Evolutionary conservation across 2,113 vertebrate genomes (phyloP), one percentile per base, ranked within the genome.

Genomic region (Albula goreensis): DNA sequence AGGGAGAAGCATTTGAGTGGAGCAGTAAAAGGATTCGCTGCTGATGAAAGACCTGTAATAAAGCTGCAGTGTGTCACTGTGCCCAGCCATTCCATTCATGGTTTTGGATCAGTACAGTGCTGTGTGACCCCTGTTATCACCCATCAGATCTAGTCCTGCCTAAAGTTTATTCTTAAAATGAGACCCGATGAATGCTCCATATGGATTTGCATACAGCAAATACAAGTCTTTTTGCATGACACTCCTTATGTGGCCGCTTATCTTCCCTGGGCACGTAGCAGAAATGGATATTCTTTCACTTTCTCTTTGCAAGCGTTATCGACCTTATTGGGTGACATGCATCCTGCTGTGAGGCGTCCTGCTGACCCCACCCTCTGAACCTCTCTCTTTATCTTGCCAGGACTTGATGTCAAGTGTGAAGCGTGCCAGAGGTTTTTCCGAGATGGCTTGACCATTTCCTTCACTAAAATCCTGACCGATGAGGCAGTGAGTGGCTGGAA

Each of bases 401-500:
- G 98, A 92, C 97, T 99, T 92, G 98, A 99, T 96, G 97, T 99
- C 91, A 99, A 99, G 96, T 99, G 98, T 92, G 98, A 99, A 96
- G 97, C 98, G 49, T 99, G 98, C 95, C 98, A 99, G 94, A 96
- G 98, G 95, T 99, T 99, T 96, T 99, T 99, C 93, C 95, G 98
- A 92, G 98, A 99, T 95, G 98, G 98, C 88, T 92, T 99, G 91
- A 99, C 98, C 92, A 98, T 99, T 95, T 99, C 98, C 86, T 99
- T 99, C 93, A 99, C 98, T 90, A 99, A 99, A 95, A 99, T 99
- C 94, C 96, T 99, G 94, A 99, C 98, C 80, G 98, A 99, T 80
- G 98, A 99, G 93, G 98, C 98, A 88, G 98, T 99, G 93, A 99
- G 98, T 41, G 98, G 98, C 91, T 99, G 98, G 98, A 99, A 99